Evolutionary conservation across 2,888 invertebrate genomes (phyloP).

Genomic region (Cetonia aurata): DNA sequence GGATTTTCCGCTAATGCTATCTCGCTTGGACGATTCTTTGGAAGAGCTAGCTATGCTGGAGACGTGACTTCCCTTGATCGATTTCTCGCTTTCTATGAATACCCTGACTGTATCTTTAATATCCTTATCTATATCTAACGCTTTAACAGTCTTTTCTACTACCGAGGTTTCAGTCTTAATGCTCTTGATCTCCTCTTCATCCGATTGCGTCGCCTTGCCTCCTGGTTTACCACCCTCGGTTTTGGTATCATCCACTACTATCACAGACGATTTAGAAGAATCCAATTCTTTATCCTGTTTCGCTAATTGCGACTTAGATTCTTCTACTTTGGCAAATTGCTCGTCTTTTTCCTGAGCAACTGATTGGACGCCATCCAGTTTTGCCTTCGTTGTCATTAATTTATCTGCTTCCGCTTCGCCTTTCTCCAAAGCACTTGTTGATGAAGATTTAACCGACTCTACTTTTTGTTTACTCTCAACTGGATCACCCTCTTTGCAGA

Average conservation of each 20-base stretch:
- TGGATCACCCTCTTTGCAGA: too few species aligned
- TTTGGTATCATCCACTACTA: constrained; percentile 37
- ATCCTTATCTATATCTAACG: constrained; percentile 34
- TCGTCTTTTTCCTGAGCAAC: not conserved
- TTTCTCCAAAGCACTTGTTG: not conserved
- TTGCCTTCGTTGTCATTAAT: constrained; percentile 8
- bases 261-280: constrained; percentile 44
- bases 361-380: not conserved
- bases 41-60: constrained; percentile 34
- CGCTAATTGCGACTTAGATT: constrained; percentile 7
- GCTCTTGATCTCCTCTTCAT: not conserved
- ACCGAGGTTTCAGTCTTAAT: constrained; percentile 44
- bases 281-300: constrained; percentile 13
- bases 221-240: constrained; percentile 17
- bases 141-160: constrained; percentile 40
- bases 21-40: constrained; percentile 36
- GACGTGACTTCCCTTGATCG: constrained; percentile 9
- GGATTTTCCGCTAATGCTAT: constrained; percentile 59
- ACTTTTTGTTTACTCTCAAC: too few species aligned
- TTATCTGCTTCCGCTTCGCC: not conserved
- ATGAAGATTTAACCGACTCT: too few species aligned
- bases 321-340: constrained; percentile 17
- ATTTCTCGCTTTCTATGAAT: constrained; percentile 30
- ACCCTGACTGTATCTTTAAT: constrained; percentile 36
- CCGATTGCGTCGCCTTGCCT: constrained; percentile 8